These are phyloP conservation scores for Lophura nycthemera DNA, from an alignment of 2,113 vertebrate genomes.

Conservation along the genomic window DNA sequence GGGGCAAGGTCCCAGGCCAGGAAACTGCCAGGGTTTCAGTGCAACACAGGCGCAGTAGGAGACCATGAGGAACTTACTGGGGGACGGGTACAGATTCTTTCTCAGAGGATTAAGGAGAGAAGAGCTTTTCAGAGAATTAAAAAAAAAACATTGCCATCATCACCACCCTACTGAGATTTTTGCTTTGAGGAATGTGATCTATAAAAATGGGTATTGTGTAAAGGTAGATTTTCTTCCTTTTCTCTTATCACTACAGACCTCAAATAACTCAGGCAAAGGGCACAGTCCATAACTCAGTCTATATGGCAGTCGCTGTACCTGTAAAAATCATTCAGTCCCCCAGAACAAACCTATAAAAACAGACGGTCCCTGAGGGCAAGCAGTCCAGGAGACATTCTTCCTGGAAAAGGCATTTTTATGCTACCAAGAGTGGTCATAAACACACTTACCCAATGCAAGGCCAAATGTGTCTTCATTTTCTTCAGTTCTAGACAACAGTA, in stretches of 20 bases:
- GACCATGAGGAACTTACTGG: neutral
- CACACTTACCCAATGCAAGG: neutral
- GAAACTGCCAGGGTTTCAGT: neutral
- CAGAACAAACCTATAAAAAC: neutral
- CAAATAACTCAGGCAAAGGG: neutral
- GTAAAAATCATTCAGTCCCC: neutral
- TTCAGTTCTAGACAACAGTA: neutral
- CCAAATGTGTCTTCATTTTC: neutral
- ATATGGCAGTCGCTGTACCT: neutral
- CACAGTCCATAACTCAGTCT: neutral
- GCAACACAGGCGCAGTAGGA: fast-evolving
- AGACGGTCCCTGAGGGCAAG: neutral
- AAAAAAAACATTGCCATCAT: neutral
- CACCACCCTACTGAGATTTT: neutral
- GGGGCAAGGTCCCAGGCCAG: neutral
- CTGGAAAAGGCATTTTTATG: neutral
- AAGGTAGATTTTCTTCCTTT: neutral
- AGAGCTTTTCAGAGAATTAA: neutral
- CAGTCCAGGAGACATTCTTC: neutral
- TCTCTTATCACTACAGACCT: neutral
- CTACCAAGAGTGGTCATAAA: neutral
- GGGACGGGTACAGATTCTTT: neutral
- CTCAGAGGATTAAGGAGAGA: neutral
- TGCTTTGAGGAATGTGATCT: neutral
- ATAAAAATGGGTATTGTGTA: neutral